These are phyloP conservation scores for Coenonympha arcania DNA, from an alignment of 2,888 invertebrate genomes.

Conservation along the genomic window DNA sequence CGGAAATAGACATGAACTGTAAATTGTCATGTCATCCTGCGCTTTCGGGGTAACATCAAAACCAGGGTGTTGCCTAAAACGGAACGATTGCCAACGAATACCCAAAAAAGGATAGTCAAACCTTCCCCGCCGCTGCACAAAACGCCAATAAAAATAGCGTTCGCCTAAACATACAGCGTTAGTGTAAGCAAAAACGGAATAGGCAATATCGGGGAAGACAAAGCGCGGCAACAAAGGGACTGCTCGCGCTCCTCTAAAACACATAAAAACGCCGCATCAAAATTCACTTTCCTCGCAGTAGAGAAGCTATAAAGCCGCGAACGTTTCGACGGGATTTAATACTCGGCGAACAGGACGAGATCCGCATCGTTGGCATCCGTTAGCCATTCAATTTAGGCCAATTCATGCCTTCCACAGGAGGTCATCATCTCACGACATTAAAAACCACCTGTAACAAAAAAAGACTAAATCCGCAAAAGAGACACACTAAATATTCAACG, in stretches of 20 bases:
- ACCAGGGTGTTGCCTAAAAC: background rate
- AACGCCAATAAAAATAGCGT: slow-evolving; percentile 20
- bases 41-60: too few relatives aligned
- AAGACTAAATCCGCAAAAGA: too few relatives aligned
- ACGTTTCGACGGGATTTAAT: too few relatives aligned
- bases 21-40: too few relatives aligned
- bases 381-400: too few relatives aligned
- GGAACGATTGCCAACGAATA: background rate
- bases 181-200: slow-evolving; percentile 30
- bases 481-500: too few relatives aligned
- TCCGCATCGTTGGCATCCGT: too few relatives aligned
- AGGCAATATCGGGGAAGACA: slow-evolving; percentile 30
- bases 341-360: too few relatives aligned
- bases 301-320: slow-evolving; percentile 48
- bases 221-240: slow-evolving; percentile 25
- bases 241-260: slow-evolving; percentile 51
- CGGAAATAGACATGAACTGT: too few relatives aligned
- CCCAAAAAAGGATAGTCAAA: background rate
- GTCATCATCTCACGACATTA: too few relatives aligned
- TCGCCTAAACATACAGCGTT: slow-evolving; percentile 19
- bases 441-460: too few relatives aligned
- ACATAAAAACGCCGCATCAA: slow-evolving; percentile 61
- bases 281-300: slow-evolving; percentile 61
- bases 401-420: too few relatives aligned
- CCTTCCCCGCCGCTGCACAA: slow-evolving; percentile 17